Conservation (phyloP, 2,888 invertebrate genomes). For the Drosophila recens region DNA sequence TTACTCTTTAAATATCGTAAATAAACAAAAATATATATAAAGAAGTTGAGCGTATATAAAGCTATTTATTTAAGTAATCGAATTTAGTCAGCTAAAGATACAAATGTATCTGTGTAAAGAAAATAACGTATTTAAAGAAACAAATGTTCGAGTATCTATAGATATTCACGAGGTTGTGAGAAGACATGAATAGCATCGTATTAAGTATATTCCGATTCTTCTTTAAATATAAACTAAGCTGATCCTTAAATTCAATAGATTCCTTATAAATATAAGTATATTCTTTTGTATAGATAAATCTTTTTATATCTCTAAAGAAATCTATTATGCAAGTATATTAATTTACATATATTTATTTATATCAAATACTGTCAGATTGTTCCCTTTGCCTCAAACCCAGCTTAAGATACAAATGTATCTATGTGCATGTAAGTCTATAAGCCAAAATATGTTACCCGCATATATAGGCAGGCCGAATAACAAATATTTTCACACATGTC, state of each 20-base stretch:
- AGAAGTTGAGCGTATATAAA: no score
- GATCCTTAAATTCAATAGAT: no score
- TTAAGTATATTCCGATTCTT: no score
- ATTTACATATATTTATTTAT: not conserved
- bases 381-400: not conserved
- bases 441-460: constrained; percentile 54
- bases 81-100: not conserved
- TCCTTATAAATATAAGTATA: no score
- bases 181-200: no score
- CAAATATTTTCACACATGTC: constrained; percentile 78
- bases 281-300: no score
- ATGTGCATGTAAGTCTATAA: constrained; percentile 2
- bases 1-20: not conserved
- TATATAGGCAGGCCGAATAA: constrained; percentile 54
- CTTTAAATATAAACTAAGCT: no score
- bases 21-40: not conserved
- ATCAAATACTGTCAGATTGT: not conserved
- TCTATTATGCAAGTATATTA: not conserved
- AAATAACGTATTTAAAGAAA: no score
- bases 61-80: no score
- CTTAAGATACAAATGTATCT: constrained; percentile 15
- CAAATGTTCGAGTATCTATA: no score
- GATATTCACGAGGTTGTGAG: no score
- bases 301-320: not conserved
- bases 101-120: not conserved